phyloP scores from a whole-genome alignment of 2,797 vertebrate genomes.

The Valencia hispanica region DNA sequence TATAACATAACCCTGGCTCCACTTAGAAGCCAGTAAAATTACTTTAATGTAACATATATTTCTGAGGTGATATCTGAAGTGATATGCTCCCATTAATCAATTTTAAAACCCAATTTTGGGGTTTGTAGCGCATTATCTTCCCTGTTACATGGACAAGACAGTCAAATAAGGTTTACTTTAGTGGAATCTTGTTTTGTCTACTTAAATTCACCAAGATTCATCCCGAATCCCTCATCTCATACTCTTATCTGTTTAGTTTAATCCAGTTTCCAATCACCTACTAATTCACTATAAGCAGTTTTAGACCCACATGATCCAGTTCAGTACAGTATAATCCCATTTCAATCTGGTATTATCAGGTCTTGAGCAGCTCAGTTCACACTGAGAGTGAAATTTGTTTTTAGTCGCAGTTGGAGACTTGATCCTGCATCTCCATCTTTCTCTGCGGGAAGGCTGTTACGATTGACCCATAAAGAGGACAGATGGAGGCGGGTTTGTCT shows the following conservation, averaged over 20 bases:
- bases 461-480: conserved; percentile 67
- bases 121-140: conserved; percentile 4
- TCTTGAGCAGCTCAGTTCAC: conserved; percentile 51
- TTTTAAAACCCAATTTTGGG: neutral
- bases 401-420: conserved; percentile 34
- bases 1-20: neutral
- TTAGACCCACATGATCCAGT: conserved; percentile 59
- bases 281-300: conserved; percentile 62
- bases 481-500: conserved; percentile 68
- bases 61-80: neutral
- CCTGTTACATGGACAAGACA: conserved; percentile 1
- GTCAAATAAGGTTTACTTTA: conserved; percentile 34
- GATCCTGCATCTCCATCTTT: conserved; percentile 38
- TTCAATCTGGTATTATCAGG: conserved; percentile 64
- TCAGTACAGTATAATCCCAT: conserved; percentile 57
- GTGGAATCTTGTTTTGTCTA: conserved; percentile 37
- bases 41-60: neutral
- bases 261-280: conserved; percentile 58
- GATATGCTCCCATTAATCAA: neutral
- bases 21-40: too few species aligned
- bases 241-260: conserved; percentile 40
- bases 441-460: conserved; percentile 61
- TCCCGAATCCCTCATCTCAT: conserved; percentile 19
- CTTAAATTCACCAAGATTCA: conserved; percentile 28
- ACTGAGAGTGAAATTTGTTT: conserved; percentile 41